Conservation (phyloP, 2,797 vertebrate genomes). For the Myripristis murdjan region DNA sequence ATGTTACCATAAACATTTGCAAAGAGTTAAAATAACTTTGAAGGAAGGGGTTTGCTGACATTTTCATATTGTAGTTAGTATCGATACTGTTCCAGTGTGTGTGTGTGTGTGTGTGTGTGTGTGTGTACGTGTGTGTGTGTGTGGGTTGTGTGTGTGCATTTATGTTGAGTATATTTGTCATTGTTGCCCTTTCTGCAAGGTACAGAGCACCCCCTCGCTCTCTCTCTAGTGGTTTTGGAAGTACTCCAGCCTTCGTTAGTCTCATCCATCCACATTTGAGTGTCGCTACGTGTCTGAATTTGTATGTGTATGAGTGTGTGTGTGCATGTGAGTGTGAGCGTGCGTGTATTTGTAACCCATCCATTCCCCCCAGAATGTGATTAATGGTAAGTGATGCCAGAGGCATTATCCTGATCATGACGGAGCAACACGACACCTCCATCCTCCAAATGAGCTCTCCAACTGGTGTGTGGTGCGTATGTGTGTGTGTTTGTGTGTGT, state of each 20-base stretch:
- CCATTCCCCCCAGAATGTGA: constrained; percentile 58
- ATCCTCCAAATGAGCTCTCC: constrained; percentile 57
- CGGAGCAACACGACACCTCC: constrained; percentile 62
- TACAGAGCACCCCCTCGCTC: constrained; percentile 12
- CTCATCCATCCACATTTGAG: constrained; percentile 52
- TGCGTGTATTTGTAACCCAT: constrained; percentile 48
- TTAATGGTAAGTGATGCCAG: constrained; percentile 67
- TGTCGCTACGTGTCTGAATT: not conserved
- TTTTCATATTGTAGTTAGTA: constrained; percentile 30
- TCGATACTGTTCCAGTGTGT: not conserved
- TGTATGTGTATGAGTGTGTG: constrained; percentile 20
- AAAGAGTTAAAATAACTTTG: not conserved
- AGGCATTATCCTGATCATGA: constrained; percentile 70
- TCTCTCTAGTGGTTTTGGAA: constrained; percentile 25
- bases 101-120: constrained; percentile 5
- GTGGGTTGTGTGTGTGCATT: not conserved
- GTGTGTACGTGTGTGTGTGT: not conserved
- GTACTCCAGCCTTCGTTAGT: constrained; percentile 12
- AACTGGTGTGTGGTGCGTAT: constrained; percentile 19
- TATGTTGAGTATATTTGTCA: constrained; percentile 34
- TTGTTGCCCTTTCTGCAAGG: constrained; percentile 38
- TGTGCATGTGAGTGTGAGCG: constrained; percentile 10
- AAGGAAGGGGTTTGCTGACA: constrained; percentile 9
- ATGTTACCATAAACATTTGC: not conserved
- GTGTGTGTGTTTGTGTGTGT: constrained; percentile 13